A percentile compares a stretch with the other conserved stretches of the same genome.
phyloP scores from a whole-genome alignment of 2,888 invertebrate species.

The Gandaritis pyraliata region DNA sequence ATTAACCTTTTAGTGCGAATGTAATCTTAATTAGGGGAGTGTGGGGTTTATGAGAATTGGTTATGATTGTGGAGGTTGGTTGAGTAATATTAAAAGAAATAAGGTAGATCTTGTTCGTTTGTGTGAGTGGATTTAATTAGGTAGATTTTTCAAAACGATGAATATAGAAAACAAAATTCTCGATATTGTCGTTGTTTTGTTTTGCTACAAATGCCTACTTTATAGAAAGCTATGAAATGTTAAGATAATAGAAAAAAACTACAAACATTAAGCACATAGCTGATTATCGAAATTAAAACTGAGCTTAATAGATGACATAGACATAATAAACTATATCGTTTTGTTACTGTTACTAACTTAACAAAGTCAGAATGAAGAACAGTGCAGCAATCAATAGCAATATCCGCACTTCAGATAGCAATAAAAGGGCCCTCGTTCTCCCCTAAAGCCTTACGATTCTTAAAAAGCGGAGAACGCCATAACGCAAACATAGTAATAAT shows the following conservation, averaged over 20 bases:
- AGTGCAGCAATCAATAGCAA: constrained; percentile 28
- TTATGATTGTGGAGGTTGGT: constrained; percentile 22
- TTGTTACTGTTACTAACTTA: background rate
- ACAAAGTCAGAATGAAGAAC: constrained; percentile 7
- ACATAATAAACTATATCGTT: background rate
- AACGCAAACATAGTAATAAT: constrained; percentile 1
- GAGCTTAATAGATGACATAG: too few relatives aligned
- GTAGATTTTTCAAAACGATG: too few relatives aligned
- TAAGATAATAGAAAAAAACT: too few relatives aligned
- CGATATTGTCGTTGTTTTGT: too few relatives aligned
- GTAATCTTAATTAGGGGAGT: constrained; percentile 40
- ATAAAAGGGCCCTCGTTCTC: constrained; percentile 26
- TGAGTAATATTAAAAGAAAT: background rate
- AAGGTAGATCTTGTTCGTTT: background rate
- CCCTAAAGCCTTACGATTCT: background rate
- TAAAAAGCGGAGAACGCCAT: constrained; percentile 4
- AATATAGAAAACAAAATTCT: too few relatives aligned
- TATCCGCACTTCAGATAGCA: constrained; percentile 32
- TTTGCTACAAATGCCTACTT: too few relatives aligned
- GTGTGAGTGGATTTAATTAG: background rate
- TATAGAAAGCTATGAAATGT: too few relatives aligned
- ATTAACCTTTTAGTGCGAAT: constrained; percentile 42
- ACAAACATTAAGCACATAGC: too few relatives aligned
- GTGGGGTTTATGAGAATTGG: constrained; percentile 40
- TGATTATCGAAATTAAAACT: too few relatives aligned